phyloP scores from a whole-genome alignment of 92 coral and sea anemone species.

The Heliopora coerulea region DNA sequence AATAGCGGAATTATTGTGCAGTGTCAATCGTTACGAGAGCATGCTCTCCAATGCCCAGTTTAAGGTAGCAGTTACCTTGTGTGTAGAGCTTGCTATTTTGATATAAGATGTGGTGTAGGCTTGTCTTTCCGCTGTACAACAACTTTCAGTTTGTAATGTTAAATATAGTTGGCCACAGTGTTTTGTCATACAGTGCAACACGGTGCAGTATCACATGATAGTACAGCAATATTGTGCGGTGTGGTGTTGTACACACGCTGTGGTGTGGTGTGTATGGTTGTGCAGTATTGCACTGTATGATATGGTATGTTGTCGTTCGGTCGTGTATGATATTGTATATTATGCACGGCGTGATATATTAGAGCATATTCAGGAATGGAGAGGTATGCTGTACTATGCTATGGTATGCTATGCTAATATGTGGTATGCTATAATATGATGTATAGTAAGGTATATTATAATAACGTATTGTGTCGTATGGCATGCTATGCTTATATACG shows the following conservation, averaged over 20 bases:
- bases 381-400: too few species aligned
- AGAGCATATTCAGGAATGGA: too few species aligned
- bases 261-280: neutral
- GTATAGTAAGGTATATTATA: neutral
- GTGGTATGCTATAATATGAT: neutral
- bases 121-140: too few species aligned
- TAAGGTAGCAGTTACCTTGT: constrained; percentile 12
- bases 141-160: too few species aligned
- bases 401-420: neutral
- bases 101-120: neutral
- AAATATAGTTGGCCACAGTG: neutral
- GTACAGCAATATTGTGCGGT: neutral
- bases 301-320: neutral
- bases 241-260: neutral
- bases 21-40: constrained; percentile 69
- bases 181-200: neutral
- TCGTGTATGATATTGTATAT: too few species aligned
- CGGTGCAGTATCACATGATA: neutral
- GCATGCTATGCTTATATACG: neutral
- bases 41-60: constrained; percentile 34
- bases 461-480: neutral
- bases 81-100: neutral
- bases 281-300: too few species aligned
- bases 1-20: constrained; percentile 52
- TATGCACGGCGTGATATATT: too few species aligned